These are phyloP conservation scores for Phytoseiulus persimilis DNA, from an alignment of 2,888 invertebrate genomes.

Conservation along the genomic window DNA sequence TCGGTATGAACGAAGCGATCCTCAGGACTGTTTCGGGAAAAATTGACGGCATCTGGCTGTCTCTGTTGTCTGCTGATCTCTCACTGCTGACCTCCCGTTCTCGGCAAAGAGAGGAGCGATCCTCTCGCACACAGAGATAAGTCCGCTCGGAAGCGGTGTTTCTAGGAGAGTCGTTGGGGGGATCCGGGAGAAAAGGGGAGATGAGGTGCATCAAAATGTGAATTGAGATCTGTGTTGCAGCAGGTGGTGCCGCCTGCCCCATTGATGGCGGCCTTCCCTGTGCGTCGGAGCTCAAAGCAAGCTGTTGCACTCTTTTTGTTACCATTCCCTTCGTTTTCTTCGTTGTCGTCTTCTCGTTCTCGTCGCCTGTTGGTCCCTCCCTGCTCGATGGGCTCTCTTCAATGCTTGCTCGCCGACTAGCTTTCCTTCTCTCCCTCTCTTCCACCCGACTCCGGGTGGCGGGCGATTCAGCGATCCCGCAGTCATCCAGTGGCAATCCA, in stretches of 20 bases:
- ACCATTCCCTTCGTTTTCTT: neutral
- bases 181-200: neutral
- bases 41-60: neutral
- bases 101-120: neutral
- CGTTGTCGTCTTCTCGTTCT: neutral
- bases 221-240: constrained; percentile 5
- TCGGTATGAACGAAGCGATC: no score
- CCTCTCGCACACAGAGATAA: neutral
- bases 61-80: neutral
- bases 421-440: neutral
- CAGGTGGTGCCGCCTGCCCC: constrained; percentile 5
- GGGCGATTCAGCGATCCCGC: neutral
- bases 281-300: neutral
- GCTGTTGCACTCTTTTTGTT: constrained; percentile 5
- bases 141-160: neutral
- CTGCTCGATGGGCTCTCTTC: neutral
- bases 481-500: neutral
- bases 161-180: neutral
- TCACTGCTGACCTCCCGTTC: neutral
- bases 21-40: neutral
- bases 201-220: constrained; percentile 5
- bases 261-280: neutral
- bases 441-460: neutral
- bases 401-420: neutral
- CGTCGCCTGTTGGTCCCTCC: neutral